phyloP scores from a whole-genome alignment of 1,140 invertebrate genomes.

The Drosophila micromelanica region DNA sequence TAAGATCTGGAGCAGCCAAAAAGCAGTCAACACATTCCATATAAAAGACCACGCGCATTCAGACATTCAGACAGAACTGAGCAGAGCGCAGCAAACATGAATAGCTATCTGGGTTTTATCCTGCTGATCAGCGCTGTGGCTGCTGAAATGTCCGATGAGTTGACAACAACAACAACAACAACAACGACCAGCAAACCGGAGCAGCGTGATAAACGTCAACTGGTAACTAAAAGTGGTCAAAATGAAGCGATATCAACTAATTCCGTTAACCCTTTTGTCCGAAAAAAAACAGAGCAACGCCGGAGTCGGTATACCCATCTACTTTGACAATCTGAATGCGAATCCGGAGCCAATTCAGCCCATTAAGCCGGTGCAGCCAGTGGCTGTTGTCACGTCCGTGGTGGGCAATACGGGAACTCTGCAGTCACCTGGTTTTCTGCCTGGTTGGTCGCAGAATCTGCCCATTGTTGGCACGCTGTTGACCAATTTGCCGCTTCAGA shows the following conservation, averaged over 20 bases:
- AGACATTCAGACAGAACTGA: background rate
- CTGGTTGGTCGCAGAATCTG: slow-evolving; percentile 56
- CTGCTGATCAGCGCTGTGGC: slow-evolving; percentile 39
- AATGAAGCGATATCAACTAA: background rate
- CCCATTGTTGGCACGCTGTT: slow-evolving; percentile 66
- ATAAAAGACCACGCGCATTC: slow-evolving; percentile 6
- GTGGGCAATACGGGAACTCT: slow-evolving; percentile 32
- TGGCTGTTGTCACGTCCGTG: slow-evolving; percentile 58
- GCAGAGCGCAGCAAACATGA: slow-evolving; percentile 35
- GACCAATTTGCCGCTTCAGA: slow-evolving; percentile 48
- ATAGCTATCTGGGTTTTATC: slow-evolving; percentile 33
- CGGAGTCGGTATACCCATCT: slow-evolving; percentile 48
- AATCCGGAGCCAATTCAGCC: slow-evolving; percentile 27
- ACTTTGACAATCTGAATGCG: slow-evolving; percentile 52
- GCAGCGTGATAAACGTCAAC: slow-evolving; percentile 55
- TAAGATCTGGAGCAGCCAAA: background rate
- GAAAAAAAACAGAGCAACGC: slow-evolving; percentile 24
- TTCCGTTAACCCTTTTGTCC: background rate
- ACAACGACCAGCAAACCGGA: slow-evolving; percentile 17
- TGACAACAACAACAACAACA: slow-evolving; percentile 19
- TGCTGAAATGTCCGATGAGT: slow-evolving; percentile 2
- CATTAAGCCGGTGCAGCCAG: slow-evolving; percentile 16
- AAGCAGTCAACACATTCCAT: background rate
- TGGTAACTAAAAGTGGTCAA: slow-evolving; percentile 40
- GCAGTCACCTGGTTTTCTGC: slow-evolving; percentile 52